Evolutionary conservation across 2,888 invertebrate species (phyloP), one percentile per base, ranked within the genome.

Genomic region (Nesidiocoris tenuis): DNA sequence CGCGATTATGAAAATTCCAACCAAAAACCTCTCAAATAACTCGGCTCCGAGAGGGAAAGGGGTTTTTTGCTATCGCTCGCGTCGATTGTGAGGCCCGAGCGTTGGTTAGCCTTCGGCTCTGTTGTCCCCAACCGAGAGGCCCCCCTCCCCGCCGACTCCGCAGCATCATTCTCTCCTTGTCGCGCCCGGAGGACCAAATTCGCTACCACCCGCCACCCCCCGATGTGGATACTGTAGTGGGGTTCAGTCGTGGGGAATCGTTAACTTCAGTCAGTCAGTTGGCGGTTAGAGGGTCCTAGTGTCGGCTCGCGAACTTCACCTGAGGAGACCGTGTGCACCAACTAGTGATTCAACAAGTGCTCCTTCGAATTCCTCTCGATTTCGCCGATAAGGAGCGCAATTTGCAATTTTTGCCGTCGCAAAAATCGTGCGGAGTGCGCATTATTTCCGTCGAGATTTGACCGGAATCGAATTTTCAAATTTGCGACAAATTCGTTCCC

Each of bases 241-340:
- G 39, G 39, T 12, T 39, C 39, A 39, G 19, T 59, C 39, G 18
- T 61, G 24, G 21, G 56, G 24, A 72, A 72, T 72, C 72, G 61
- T 72, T 72, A 72, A 56, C 57, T 39, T 59, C 61, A 72, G 63
- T 63, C 72, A 72, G 61, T 63, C 72, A 72, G 72, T 72, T 61
- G 72, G 72, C 61, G 61, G 72, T 63, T 67, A 12, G 67, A 67
- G 67, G 67, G 67, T 67, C 23, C 22, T 3, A 19, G n/a, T 59
- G 59, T 59, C 59, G 59, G 19, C 59, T 18, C 59, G 59, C 17
- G 17, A 19, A 59, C 19, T 59, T n/a, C 39, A 39, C 12, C 39
- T 39, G 12, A 39, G 39, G 39, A 39, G n/a, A 39, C 24, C 59
- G 65, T 19, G 70, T 24, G 24, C 7, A 17, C 54, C 61, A 39